A percentile compares a stretch with the other conserved stretches of the same genome.
Conservation (phyloP, 1,140 invertebrate species). For the Ruditapes philippinarum region DNA sequence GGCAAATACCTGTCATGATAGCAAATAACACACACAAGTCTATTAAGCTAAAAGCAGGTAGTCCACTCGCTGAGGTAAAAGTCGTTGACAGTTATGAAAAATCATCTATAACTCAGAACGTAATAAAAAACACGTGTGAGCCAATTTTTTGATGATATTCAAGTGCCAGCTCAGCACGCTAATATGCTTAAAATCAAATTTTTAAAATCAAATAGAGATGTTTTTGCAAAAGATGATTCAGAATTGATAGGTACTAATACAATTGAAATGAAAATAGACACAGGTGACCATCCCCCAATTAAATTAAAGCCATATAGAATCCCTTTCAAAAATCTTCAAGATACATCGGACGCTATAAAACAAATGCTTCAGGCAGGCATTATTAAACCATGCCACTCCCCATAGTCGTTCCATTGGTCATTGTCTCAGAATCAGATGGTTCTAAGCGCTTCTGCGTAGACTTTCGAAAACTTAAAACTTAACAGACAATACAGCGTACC, state of each 20-base stretch:
- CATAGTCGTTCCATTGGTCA: neutral
- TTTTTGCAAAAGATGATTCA: neutral
- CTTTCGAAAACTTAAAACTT: neutral
- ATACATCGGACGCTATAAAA: slow-evolving; percentile 52
- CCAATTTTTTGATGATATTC: neutral
- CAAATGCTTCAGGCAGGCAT: slow-evolving; percentile 67
- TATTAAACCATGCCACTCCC: slow-evolving; percentile 25
- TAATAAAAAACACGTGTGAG: neutral
- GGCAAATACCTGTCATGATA: neutral
- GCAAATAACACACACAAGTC: too few relatives aligned
- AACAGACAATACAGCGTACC: slow-evolving; percentile 63
- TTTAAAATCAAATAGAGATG: neutral
- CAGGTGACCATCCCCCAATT: slow-evolving; percentile 62
- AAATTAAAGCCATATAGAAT: slow-evolving; percentile 66
- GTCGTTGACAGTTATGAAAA: neutral
- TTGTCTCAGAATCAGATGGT: neutral
- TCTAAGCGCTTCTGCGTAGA: slow-evolving; percentile 21
- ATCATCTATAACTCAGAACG: neutral
- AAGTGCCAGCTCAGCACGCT: neutral
- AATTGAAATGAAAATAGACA: slow-evolving; percentile 62
- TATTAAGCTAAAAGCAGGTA: too few relatives aligned
- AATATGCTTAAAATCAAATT: neutral
- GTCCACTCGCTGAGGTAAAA: neutral
- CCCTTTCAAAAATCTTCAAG: slow-evolving; percentile 57
- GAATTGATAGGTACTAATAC: slow-evolving; percentile 17